Evolutionary conservation across 2,113 vertebrate genomes (phyloP).

Genomic region (Sylvietta virens): DNA sequence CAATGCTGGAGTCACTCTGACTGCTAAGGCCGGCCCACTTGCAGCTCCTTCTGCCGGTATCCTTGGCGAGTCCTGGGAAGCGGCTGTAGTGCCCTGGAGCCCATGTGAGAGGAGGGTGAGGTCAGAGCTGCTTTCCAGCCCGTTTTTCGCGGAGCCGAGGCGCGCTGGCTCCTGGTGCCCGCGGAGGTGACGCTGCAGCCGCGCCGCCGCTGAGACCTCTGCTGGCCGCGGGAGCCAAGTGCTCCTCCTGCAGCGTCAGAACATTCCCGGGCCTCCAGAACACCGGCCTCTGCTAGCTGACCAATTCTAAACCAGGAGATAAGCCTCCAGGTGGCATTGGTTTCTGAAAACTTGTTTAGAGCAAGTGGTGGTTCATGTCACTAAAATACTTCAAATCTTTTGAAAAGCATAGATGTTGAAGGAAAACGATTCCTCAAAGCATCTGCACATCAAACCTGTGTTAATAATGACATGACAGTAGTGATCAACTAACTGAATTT

Average conservation of each 20-base stretch:
- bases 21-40: neutral
- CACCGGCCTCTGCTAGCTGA: neutral
- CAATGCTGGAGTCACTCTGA: neutral
- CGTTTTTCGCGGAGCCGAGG: neutral
- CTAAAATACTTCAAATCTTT: neutral
- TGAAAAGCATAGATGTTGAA: neutral
- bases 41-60: neutral
- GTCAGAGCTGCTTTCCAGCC: neutral
- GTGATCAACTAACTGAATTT: slow-evolving; percentile 24
- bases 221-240: neutral
- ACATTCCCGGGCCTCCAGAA: rapidly evolving
- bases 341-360: neutral
- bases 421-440: neutral
- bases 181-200: neutral
- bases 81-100: neutral
- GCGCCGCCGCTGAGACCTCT: neutral
- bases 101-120: neutral
- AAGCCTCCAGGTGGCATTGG: neutral
- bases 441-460: neutral
- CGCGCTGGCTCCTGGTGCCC: too few relatives aligned
- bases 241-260: neutral
- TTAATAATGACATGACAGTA: neutral
- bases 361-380: neutral
- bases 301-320: neutral
- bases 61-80: neutral